These are phyloP conservation scores for Malthinus seriepunctatus DNA, from an alignment of 2,888 invertebrate species.

Conservation along the genomic window DNA sequence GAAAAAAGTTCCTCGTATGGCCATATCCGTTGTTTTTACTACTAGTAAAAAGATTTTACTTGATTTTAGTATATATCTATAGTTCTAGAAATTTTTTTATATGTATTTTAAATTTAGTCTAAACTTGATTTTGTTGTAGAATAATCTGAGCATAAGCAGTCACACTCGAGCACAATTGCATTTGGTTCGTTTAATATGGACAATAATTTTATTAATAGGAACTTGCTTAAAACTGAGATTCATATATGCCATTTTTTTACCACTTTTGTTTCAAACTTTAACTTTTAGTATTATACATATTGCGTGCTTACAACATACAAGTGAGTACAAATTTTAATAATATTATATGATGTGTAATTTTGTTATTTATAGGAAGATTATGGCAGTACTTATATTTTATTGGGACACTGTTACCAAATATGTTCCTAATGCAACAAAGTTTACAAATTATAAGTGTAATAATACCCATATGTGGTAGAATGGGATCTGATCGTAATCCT, in stretches of 20 bases:
- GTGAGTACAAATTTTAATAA: constrained; percentile 22
- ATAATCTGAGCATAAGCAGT: constrained; percentile 20
- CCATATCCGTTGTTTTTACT: no score
- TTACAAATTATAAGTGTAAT: constrained; percentile 25
- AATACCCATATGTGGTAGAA: constrained; percentile 54
- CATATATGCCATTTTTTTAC: constrained; percentile 32
- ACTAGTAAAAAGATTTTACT: no score
- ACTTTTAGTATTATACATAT: constrained; percentile 25
- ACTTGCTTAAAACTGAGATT: constrained; percentile 30
- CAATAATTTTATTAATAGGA: constrained; percentile 33
- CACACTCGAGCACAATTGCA: constrained; percentile 34
- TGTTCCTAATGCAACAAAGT: constrained; percentile 26
- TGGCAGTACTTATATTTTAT: constrained; percentile 34
- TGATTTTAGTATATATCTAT: no score
- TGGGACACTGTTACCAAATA: constrained; percentile 29
- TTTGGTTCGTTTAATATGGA: constrained; percentile 34
- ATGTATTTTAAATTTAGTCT: not conserved
- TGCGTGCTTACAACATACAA: constrained; percentile 28
- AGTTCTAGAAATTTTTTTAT: not conserved
- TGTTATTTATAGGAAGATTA: constrained; percentile 19
- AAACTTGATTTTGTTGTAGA: constrained; percentile 13
- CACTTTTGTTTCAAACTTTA: constrained; percentile 32
- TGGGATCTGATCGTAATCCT: constrained; percentile 55
- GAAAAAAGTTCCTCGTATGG: no score
- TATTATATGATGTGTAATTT: not conserved